Percentiles rank a stretch among this genome's conserved stretches.
These are phyloP conservation scores for Pasiphila rectangulata DNA, from an alignment of 2,888 invertebrate genomes.

Conservation along the genomic window DNA sequence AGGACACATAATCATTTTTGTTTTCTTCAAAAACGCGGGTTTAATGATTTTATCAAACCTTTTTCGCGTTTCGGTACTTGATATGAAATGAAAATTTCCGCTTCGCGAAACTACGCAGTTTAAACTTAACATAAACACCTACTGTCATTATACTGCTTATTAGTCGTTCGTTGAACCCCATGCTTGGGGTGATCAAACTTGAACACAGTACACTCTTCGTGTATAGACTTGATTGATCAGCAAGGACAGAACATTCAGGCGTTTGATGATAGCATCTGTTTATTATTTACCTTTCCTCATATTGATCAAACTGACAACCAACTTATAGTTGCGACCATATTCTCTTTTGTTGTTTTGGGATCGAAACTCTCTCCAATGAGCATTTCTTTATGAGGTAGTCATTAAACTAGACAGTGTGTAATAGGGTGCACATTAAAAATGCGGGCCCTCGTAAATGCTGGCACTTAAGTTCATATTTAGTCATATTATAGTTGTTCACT, in stretches of 20 bases:
- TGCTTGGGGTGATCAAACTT: constrained; percentile 47
- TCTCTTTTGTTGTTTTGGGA: neutral
- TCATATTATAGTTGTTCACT: constrained; percentile 31
- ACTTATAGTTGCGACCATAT: neutral
- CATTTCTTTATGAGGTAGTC: constrained; percentile 5
- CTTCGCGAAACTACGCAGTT: constrained; percentile 25
- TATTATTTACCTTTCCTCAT: constrained; percentile 13
- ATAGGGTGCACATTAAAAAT: constrained; percentile 27
- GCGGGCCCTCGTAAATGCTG: constrained; percentile 29
- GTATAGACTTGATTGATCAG: constrained; percentile 35
- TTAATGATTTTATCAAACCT: neutral
- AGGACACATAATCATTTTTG: constrained; percentile 52
- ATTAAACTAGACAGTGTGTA: constrained; percentile 30
- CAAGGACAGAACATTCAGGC: constrained; percentile 32
- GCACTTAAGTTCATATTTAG: constrained; percentile 35
- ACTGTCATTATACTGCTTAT: constrained; percentile 35
- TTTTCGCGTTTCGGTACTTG: constrained; percentile 2
- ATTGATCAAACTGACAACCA: neutral
- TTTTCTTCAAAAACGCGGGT: constrained; percentile 21
- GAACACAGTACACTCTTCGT: constrained; percentile 39
- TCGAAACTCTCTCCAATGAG: neutral
- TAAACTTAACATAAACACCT: constrained; percentile 28
- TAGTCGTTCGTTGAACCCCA: constrained; percentile 51
- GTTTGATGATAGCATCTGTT: constrained; percentile 19
- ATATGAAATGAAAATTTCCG: constrained; percentile 13